A percentile compares a stretch with the other conserved stretches of the same genome.
Evolutionary conservation across 2,888 invertebrate species (phyloP).

Genomic region (Stenchaetothrips biformis): DNA sequence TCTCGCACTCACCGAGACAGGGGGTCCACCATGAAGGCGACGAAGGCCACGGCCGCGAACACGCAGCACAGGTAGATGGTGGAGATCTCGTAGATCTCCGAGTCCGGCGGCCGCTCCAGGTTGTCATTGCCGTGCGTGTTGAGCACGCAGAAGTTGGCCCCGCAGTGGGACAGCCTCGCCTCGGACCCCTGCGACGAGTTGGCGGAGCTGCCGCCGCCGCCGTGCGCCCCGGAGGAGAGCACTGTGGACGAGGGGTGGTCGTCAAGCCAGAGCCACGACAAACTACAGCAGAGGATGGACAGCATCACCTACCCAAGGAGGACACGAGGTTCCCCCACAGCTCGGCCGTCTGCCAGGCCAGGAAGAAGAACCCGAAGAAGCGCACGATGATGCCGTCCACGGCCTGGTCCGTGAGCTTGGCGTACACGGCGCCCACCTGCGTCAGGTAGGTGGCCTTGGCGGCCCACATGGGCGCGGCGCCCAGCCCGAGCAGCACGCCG

Average conservation of each 20-base stretch:
- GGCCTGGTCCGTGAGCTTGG: constrained; percentile 78
- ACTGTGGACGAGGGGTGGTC: constrained; percentile 48
- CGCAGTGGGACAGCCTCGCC: constrained; percentile 58
- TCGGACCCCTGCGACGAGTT: constrained; percentile 47
- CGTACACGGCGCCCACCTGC: constrained; percentile 86
- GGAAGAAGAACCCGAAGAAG: constrained; percentile 98
- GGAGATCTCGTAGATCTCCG: constrained; percentile 82
- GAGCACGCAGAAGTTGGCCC: constrained; percentile 76
- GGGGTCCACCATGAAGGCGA: constrained; percentile 84
- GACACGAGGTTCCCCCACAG: constrained; percentile 95
- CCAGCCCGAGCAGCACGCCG: constrained; percentile 88
- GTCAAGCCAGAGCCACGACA: too few species aligned
- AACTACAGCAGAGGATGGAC: too few species aligned
- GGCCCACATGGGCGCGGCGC: constrained; percentile 97
- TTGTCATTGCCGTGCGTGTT: constrained; percentile 63
- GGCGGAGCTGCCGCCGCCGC: constrained; percentile 47
- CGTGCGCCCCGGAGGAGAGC: constrained; percentile 71
- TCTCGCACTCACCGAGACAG: constrained; percentile 63
- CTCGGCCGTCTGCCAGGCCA: constrained; percentile 94
- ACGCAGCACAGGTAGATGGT: constrained; percentile 86
- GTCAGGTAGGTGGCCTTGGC: constrained; percentile 97
- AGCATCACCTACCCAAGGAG: constrained; percentile 65
- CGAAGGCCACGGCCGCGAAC: constrained; percentile 75
- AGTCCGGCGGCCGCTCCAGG: constrained; percentile 73
- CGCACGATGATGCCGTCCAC: constrained; percentile 90